Conservation (phyloP, 2,113 vertebrate genomes). For the Cyprinus carpio region DNA sequence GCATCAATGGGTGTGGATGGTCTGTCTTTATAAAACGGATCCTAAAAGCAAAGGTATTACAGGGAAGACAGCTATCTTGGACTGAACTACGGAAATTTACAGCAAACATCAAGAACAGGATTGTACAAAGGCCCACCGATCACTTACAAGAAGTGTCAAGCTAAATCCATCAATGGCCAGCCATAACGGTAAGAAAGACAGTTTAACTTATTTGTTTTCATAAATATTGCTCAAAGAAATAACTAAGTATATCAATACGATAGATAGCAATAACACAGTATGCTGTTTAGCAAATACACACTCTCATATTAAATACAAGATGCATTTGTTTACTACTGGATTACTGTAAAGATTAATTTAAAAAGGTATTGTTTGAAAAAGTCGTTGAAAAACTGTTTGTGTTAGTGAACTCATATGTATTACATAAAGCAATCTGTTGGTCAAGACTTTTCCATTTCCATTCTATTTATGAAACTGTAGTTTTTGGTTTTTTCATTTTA, state of each 20-base stretch:
- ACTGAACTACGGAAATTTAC: constrained; percentile 3
- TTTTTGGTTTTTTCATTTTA: too few species aligned
- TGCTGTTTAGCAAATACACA: neutral
- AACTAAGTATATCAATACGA: neutral
- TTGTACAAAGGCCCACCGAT: neutral
- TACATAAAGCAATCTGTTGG: neutral
- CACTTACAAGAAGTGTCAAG: neutral
- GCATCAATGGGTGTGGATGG: constrained; percentile 26
- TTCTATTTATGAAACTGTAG: neutral
- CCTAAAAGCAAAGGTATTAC: constrained; percentile 24
- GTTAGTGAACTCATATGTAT: neutral
- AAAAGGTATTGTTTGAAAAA: neutral
- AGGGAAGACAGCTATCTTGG: neutral
- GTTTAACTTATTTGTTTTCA: neutral
- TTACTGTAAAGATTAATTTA: neutral
- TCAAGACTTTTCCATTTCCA: constrained; percentile 5
- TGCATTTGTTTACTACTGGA: neutral
- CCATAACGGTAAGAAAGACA: constrained; percentile 46
- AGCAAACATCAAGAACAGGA: constrained; percentile 4
- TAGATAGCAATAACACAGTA: neutral
- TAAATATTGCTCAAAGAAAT: neutral
- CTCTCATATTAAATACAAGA: neutral
- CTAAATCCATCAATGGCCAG: constrained; percentile 39
- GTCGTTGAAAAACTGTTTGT: neutral
- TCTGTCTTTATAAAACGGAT: constrained; percentile 42